Percentiles rank a stretch among this genome's conserved stretches.
phyloP scores from a whole-genome alignment of 1,140 invertebrate genomes.

The Helicoverpa zea region DNA sequence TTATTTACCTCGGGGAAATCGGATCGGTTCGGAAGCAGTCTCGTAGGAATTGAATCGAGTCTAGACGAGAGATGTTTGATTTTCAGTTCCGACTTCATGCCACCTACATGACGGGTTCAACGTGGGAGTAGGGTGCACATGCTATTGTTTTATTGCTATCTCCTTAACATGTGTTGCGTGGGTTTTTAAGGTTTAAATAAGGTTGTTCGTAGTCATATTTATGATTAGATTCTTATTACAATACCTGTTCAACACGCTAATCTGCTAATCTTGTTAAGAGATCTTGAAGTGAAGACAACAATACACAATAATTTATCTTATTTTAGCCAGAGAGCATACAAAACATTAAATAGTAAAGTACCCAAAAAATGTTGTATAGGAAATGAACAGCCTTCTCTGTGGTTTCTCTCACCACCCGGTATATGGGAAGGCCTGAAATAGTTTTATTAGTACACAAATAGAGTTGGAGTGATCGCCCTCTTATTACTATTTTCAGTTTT shows the following conservation, averaged over 20 bases:
- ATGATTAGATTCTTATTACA: no score
- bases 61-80: slow-evolving; percentile 58
- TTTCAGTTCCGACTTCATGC: slow-evolving; percentile 41
- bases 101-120: slow-evolving; percentile 20
- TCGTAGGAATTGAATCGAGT: slow-evolving; percentile 51
- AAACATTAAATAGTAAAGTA: slow-evolving; percentile 2
- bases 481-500: slow-evolving; percentile 74
- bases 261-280: no score
- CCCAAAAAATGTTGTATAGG: slow-evolving; percentile 18
- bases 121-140: not conserved
- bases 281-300: not conserved
- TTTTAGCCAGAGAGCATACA: not conserved
- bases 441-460: slow-evolving; percentile 78
- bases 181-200: not conserved
- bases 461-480: slow-evolving; percentile 79
- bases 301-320: not conserved
- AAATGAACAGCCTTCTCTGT: slow-evolving; percentile 23
- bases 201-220: no score
- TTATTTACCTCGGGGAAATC: slow-evolving; percentile 62
- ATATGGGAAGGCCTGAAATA: slow-evolving; percentile 75
- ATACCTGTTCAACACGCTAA: no score
- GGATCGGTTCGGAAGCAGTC: slow-evolving; percentile 51
- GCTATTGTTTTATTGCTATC: not conserved
- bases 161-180: not conserved
- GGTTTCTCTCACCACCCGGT: slow-evolving; percentile 49